Evolutionary conservation across 2,888 invertebrate species (phyloP).

Genomic region (Rhorus exstirpatorius): DNA sequence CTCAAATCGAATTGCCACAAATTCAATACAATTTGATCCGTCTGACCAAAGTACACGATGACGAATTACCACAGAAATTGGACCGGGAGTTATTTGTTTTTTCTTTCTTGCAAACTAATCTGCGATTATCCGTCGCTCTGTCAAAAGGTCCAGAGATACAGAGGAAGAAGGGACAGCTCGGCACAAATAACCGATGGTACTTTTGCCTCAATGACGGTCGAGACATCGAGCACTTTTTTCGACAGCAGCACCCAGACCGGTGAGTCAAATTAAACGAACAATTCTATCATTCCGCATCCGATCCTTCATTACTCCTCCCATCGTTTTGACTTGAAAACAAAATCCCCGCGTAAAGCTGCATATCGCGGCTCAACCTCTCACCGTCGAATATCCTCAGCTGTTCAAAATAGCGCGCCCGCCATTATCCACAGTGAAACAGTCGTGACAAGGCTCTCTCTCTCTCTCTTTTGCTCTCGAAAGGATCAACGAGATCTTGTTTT

Average conservation of each 20-base stretch:
- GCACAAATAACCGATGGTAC: constrained; percentile 97
- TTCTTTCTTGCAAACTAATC: neutral
- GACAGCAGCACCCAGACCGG: constrained; percentile 97
- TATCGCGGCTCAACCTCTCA: neutral
- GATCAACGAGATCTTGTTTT: constrained; percentile 47
- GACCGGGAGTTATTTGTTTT: neutral
- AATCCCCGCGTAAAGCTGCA: neutral
- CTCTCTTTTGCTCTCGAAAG: constrained; percentile 1
- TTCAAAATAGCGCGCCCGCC: constrained; percentile 19
- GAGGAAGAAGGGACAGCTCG: constrained; percentile 93
- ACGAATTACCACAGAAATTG: neutral
- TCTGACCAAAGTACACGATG: neutral
- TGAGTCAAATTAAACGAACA: constrained; percentile 86
- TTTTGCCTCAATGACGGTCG: constrained; percentile 96
- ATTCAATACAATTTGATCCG: no score
- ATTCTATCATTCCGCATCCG: neutral
- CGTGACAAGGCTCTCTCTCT: constrained; percentile 1
- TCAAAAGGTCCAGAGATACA: constrained; percentile 85
- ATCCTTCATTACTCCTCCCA: neutral
- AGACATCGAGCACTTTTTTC: constrained; percentile 96
- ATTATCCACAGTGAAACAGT: neutral
- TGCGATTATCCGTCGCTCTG: neutral
- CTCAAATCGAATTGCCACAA: no score
- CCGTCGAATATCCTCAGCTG: constrained; percentile 56
- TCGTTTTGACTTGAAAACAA: neutral